Conservation (phyloP, 2,113 vertebrate genomes). For the Jaculus jaculus region DNA sequence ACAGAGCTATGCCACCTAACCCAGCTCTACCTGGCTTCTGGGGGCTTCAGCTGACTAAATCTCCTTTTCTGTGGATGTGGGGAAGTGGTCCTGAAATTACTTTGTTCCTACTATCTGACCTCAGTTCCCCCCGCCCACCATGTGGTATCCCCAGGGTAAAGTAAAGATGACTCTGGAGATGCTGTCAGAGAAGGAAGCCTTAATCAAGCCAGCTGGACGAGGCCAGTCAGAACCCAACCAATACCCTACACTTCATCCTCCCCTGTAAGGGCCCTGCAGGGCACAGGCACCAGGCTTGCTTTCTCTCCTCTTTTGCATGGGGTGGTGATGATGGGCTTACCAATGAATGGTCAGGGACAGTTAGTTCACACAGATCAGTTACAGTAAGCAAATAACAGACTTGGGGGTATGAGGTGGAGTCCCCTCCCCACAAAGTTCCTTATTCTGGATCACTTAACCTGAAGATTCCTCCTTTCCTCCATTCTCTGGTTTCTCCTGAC, state of each 20-base stretch:
- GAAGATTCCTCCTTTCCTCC: neutral
- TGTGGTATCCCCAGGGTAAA: constrained; percentile 78
- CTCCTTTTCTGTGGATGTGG: neutral
- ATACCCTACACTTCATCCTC: constrained; percentile 78
- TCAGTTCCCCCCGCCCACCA: neutral
- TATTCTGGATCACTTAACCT: neutral
- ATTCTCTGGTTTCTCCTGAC: neutral
- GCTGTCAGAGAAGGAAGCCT: constrained; percentile 76
- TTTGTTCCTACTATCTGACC: neutral
- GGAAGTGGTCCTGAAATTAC: neutral
- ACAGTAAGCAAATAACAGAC: neutral
- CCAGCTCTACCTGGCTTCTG: neutral
- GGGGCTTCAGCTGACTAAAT: neutral
- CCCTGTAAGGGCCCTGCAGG: constrained; percentile 71
- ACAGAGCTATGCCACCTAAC: neutral
- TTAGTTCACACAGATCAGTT: neutral
- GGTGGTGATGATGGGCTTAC: neutral
- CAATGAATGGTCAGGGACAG: neutral
- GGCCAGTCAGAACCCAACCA: constrained; percentile 83
- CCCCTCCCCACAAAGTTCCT: neutral
- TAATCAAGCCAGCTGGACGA: constrained; percentile 77
- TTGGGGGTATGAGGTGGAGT: neutral
- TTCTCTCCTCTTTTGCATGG: neutral
- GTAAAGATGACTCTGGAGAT: constrained; percentile 84
- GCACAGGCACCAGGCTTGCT: neutral